Percentiles rank a stretch among this genome's conserved stretches.
Conservation (phyloP, 92 coral and sea anemone species). For the Muricea muricata region DNA sequence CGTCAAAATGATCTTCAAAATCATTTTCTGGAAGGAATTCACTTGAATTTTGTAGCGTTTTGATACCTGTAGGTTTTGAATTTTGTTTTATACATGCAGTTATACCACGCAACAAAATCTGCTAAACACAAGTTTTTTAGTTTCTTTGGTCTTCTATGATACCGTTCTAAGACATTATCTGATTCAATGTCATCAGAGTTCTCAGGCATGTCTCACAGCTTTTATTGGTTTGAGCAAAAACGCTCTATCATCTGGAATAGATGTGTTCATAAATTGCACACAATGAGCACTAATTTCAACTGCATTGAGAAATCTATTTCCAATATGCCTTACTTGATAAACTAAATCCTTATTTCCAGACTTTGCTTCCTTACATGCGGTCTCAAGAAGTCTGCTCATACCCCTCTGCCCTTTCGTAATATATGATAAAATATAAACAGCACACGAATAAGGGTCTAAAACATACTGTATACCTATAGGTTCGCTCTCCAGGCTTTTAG, state of each 20-base stretch:
- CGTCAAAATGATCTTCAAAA: not conserved
- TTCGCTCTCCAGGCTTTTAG: too few species aligned
- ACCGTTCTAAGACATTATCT: not conserved
- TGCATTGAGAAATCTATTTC: not conserved
- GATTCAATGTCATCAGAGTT: constrained; percentile 63
- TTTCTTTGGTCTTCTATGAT: not conserved
- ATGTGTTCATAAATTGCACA: not conserved
- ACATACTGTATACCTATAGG: too few species aligned
- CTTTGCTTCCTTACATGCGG: not conserved
- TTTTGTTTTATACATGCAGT: not conserved
- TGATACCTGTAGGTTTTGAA: not conserved
- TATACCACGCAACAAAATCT: not conserved
- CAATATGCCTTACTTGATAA: not conserved
- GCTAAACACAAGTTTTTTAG: not conserved
- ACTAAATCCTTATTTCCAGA: not conserved
- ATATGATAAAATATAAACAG: not conserved
- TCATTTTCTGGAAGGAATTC: not conserved
- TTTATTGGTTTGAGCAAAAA: not conserved
- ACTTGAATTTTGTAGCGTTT: constrained; percentile 1
- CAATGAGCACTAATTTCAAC: constrained; percentile 65
- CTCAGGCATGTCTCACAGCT: constrained; percentile 37
- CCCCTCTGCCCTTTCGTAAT: not conserved
- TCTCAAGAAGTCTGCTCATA: not conserved
- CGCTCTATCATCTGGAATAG: not conserved
- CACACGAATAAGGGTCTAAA: too few species aligned